A percentile compares a stretch with the other conserved stretches of the same genome.
phyloP scores from a whole-genome alignment of 2,113 vertebrate genomes.

The Zosterops japonicus region DNA sequence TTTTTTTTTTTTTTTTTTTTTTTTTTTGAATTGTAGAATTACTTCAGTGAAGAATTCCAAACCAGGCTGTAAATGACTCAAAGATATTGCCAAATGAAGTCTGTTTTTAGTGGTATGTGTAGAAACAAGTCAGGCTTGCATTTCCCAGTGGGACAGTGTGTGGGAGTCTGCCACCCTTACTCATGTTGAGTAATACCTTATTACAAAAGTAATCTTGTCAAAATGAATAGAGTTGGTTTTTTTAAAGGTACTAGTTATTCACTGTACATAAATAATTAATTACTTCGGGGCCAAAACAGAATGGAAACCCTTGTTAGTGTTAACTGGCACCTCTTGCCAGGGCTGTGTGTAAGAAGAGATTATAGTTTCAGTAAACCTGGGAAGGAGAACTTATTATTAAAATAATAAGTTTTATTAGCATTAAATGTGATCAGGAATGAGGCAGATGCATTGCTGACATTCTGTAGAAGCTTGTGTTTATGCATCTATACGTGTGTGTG shows the following conservation, averaged over 20 bases:
- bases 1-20: background rate
- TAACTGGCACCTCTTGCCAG: background rate
- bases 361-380: background rate
- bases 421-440: background rate
- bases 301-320: background rate
- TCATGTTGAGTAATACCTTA: conserved; percentile 67
- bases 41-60: conserved; percentile 40
- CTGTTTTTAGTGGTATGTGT: conserved; percentile 62
- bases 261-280: background rate
- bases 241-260: conserved; percentile 23
- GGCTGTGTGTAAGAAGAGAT: background rate
- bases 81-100: conserved; percentile 45
- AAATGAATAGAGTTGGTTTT: background rate
- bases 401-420: background rate
- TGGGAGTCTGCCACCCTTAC: conserved; percentile 63
- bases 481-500: background rate
- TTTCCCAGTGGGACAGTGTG: conserved; percentile 64
- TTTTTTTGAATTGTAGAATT: background rate
- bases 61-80: conserved; percentile 56
- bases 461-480: background rate
- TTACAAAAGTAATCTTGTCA: conserved; percentile 55
- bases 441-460: background rate
- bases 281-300: background rate
- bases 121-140: conserved; percentile 61
- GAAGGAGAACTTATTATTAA: background rate